Evolutionary conservation across 2,113 vertebrate species (phyloP).

Genomic region (Brachypodius melanocephalos): DNA sequence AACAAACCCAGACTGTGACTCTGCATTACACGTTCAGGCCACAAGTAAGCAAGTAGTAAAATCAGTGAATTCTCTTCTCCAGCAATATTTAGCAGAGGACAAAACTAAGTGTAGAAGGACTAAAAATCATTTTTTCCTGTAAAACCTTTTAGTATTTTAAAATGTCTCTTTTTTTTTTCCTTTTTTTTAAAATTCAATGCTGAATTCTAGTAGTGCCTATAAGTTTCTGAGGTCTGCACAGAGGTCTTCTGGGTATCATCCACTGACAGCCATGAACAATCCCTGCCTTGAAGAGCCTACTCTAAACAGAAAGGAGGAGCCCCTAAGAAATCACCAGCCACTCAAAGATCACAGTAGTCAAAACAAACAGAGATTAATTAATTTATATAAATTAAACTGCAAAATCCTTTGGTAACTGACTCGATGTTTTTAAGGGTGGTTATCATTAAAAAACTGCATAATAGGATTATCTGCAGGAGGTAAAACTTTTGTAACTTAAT

Average conservation of each 20-base stretch:
- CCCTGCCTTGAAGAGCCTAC: not conserved
- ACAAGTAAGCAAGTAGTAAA: not conserved
- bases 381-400: not conserved
- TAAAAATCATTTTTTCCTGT: not conserved
- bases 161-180: not conserved
- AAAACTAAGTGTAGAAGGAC: not conserved
- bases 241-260: not conserved
- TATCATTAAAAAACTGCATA: not conserved
- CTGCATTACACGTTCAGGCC: not conserved
- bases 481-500: not conserved
- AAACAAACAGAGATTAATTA: not conserved
- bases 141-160: not conserved
- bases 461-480: not conserved
- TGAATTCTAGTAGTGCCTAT: not conserved
- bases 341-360: not conserved
- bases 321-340: not conserved
- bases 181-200: not conserved
- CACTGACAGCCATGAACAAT: not conserved
- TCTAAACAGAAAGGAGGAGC: not conserved
- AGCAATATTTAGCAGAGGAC: not conserved
- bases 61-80: not conserved
- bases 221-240: not conserved
- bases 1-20: constrained; percentile 41
- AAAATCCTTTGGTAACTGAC: not conserved
- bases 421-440: not conserved